Conservation (phyloP, 2,113 vertebrate genomes). For the Chamaetylas fuelleborni region DNA sequence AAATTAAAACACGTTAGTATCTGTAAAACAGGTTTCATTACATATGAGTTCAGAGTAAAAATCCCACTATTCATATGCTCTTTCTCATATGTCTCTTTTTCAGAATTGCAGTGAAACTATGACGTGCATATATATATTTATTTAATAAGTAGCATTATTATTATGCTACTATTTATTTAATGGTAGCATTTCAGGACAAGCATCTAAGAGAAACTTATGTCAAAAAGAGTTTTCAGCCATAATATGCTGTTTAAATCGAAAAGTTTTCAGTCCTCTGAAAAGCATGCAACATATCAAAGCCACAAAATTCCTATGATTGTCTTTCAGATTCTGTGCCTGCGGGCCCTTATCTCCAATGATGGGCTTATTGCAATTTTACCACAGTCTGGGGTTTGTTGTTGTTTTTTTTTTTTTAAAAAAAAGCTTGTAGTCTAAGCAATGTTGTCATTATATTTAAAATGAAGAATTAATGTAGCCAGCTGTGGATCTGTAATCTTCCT, state of each 20-base stretch:
- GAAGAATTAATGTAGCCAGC: neutral
- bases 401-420: neutral
- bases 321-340: neutral
- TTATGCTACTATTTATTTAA: neutral
- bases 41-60: neutral
- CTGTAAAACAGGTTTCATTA: neutral
- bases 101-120: neutral
- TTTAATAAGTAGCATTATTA: neutral
- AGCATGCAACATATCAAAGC: neutral
- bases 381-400: neutral
- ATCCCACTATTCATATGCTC: neutral
- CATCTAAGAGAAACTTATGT: neutral
- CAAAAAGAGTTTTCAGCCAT: neutral
- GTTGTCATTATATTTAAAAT: neutral
- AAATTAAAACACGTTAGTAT: neutral
- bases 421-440: neutral
- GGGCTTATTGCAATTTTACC: neutral
- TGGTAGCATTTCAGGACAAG: neutral
- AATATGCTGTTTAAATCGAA: neutral
- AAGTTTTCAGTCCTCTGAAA: neutral
- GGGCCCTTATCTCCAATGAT: neutral
- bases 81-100: neutral
- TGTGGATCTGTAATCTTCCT: neutral
- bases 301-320: neutral
- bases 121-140: neutral